Percentiles rank a stretch among this genome's conserved stretches.
phyloP scores from a whole-genome alignment of 2,888 invertebrate genomes.

The Athripsodes cinereus region DNA sequence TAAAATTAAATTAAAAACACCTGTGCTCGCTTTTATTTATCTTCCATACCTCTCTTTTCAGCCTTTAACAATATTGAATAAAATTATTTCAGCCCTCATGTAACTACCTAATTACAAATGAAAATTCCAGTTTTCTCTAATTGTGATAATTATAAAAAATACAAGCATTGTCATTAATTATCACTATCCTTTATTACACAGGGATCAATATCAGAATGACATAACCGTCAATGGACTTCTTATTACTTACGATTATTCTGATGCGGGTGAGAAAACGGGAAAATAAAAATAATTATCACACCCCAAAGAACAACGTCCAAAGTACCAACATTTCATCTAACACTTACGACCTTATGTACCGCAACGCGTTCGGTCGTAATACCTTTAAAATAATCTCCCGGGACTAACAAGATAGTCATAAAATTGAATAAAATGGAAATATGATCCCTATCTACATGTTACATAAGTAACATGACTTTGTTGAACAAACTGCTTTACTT shows the following conservation, averaged over 20 bases:
- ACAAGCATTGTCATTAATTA: no score
- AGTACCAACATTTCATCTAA: neutral
- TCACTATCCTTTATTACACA: no score
- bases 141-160: no score
- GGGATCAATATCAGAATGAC: no score
- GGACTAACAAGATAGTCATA: conserved; percentile 11
- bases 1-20: no score
- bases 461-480: conserved; percentile 4
- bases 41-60: no score
- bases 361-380: conserved; percentile 7
- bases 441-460: neutral
- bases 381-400: conserved; percentile 15
- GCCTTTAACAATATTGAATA: no score
- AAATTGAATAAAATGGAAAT: conserved; percentile 3
- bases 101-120: no score
- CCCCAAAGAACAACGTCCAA: conserved; percentile 7
- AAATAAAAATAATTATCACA: conserved; percentile 18
- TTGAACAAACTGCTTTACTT: neutral
- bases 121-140: no score
- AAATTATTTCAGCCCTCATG: no score
- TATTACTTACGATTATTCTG: conserved; percentile 13
- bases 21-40: no score
- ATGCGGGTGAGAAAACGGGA: conserved; percentile 4
- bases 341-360: conserved; percentile 7
- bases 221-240: no score